phyloP scores from a whole-genome alignment of 2,888 invertebrate genomes.

The Meteorus cinctellus region DNA sequence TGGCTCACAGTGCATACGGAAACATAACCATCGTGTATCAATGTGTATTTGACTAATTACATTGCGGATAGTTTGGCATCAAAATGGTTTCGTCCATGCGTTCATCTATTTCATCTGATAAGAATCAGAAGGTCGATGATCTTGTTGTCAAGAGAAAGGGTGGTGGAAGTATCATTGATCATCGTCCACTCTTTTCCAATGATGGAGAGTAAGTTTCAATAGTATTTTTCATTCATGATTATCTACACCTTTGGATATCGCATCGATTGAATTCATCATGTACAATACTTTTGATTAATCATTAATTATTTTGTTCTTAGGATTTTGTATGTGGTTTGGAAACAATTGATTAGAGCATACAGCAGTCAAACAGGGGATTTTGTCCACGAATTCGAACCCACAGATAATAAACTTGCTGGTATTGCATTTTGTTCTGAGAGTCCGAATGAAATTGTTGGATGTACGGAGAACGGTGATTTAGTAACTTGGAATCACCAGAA shows the following conservation, averaged over 20 bases:
- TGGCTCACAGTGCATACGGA: too few relatives aligned
- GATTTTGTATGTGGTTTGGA: conserved; percentile 78
- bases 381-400: conserved; percentile 76
- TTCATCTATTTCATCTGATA: background rate
- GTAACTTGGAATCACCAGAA: conserved; percentile 77
- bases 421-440: conserved; percentile 74
- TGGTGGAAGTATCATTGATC: conserved; percentile 78
- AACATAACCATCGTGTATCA: too few relatives aligned
- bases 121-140: conserved; percentile 61
- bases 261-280: too few relatives aligned
- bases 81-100: too few relatives aligned
- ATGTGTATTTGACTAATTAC: too few relatives aligned
- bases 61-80: too few relatives aligned
- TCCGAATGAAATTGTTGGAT: conserved; percentile 74
- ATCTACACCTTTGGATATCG: background rate
- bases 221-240: conserved; percentile 29
- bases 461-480: conserved; percentile 76
- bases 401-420: conserved; percentile 75
- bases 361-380: conserved; percentile 80
- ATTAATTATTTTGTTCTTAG: conserved; percentile 70
- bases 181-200: conserved; percentile 78
- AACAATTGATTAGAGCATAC: conserved; percentile 78
- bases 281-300: background rate
- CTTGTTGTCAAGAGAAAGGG: conserved; percentile 77
- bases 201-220: conserved; percentile 78